phyloP scores from a whole-genome alignment of 2,888 invertebrate species.

The Polyommatus icarus region DNA sequence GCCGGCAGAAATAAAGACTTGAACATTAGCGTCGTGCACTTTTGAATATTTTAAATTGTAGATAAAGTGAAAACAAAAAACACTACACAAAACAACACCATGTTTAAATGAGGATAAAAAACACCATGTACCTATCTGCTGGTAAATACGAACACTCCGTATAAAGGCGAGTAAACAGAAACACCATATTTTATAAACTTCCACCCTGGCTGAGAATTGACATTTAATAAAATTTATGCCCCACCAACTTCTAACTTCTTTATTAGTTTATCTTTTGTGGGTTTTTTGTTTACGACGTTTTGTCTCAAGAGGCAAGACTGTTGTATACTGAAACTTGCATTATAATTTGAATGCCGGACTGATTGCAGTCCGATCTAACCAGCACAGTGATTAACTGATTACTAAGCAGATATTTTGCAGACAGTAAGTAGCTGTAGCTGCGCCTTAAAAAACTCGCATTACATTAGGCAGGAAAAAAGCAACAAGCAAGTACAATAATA shows the following conservation, averaged over 20 bases:
- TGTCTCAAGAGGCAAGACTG: background rate
- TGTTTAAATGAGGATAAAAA: background rate
- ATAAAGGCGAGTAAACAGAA: conserved; percentile 31
- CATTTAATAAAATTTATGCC: conserved; percentile 24
- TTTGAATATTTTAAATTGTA: too few relatives aligned
- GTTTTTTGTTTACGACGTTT: conserved; percentile 7
- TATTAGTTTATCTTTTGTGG: conserved; percentile 21
- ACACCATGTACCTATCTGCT: background rate
- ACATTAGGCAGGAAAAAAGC: too few relatives aligned
- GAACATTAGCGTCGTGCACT: too few relatives aligned
- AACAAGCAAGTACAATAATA: too few relatives aligned
- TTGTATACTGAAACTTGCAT: background rate
- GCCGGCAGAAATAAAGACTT: too few relatives aligned
- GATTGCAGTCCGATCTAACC: background rate
- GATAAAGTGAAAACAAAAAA: background rate
- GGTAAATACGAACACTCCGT: conserved; percentile 26
- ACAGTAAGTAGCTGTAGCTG: too few relatives aligned
- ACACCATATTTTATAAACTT: conserved; percentile 16
- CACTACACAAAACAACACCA: background rate
- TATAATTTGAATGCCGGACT: background rate
- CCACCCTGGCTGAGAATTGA: conserved; percentile 10
- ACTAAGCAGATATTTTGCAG: background rate
- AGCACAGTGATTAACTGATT: background rate
- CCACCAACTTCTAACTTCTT: conserved; percentile 3
- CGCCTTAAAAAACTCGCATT: too few relatives aligned